Evolutionary conservation across 2,888 invertebrate species (phyloP).

Genomic region (Drosophila acutilabella): DNA sequence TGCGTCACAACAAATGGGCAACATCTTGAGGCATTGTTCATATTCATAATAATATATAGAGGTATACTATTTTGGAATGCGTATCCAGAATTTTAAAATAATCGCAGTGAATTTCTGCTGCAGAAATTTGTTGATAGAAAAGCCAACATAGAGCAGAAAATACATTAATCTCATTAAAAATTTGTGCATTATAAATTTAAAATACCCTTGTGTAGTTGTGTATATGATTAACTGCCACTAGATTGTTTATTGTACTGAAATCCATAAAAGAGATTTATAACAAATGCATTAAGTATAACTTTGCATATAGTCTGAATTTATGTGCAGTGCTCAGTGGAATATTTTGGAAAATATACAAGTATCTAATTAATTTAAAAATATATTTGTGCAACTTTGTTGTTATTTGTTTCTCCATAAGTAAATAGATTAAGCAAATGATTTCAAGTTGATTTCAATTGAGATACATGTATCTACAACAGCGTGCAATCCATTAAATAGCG

Average conservation of each 20-base stretch:
- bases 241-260: constrained; percentile 34
- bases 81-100: neutral
- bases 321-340: neutral
- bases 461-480: neutral
- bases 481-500: constrained; percentile 3
- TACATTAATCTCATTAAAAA: too few relatives aligned
- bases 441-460: neutral
- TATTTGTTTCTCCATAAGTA: neutral
- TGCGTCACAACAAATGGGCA: constrained; percentile 26
- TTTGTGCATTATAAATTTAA: too few relatives aligned
- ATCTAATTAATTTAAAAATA: neutral
- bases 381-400: too few relatives aligned
- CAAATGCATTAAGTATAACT: constrained; percentile 12
- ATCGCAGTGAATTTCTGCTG: too few relatives aligned
- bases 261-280: constrained; percentile 30
- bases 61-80: neutral
- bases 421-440: neutral
- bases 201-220: too few relatives aligned
- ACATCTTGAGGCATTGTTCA: constrained; percentile 14
- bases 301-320: neutral
- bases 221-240: constrained; percentile 2
- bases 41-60: constrained; percentile 5
- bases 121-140: too few relatives aligned
- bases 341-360: too few relatives aligned
- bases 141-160: too few relatives aligned